Evolutionary conservation across 2,888 invertebrate species (phyloP), one percentile per base, ranked within the genome.

Genomic region (Lasioglossum oenotherae): DNA sequence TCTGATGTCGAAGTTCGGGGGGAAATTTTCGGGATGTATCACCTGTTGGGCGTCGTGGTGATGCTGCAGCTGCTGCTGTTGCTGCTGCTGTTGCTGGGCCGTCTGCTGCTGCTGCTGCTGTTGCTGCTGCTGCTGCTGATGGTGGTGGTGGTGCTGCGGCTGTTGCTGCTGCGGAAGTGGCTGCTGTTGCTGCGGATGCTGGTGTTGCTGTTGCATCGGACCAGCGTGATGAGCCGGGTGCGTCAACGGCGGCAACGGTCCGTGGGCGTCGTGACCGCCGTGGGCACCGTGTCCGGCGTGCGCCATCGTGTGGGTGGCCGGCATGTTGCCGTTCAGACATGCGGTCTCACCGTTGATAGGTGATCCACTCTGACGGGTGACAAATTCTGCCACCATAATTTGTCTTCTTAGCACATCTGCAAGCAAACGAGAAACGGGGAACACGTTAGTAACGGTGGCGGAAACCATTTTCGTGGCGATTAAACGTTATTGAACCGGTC

Each of bases 321-420:
- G 95, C 94, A 95, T 95, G 84, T 92, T 95, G 92, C 95, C 94
- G 93, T 97, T 96, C 92, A 96, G 93, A 92, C 96, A 96, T 92
- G 97, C 96, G 90, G 97, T 96, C 96, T 97, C 97, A 96, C 97
- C 97, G 95, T 97, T 97, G 91, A 97, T 96, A 92, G 97, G 97
- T 94, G 97, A 97, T 95, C 96, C 96, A 96, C 96, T 96, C 92
- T 95, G 97, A 94, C 97, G 97, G 95, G 97, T 96, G 94, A 98
- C 97, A 95, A 98, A 97, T 96, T 98, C 98, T 95, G 98, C 98
- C 96, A 98, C 98, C 97, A 98, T 98, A 96, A 97, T 98, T 95
- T 93, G 94, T 94, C 94, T 94, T 94, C 95, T 95, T 93, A 95
- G 92, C 93, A 93, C 95, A 95, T 95, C 95, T 95, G 93, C 0